Evolutionary conservation across 2,888 invertebrate genomes (phyloP).

Genomic region (Uropetala carovei): DNA sequence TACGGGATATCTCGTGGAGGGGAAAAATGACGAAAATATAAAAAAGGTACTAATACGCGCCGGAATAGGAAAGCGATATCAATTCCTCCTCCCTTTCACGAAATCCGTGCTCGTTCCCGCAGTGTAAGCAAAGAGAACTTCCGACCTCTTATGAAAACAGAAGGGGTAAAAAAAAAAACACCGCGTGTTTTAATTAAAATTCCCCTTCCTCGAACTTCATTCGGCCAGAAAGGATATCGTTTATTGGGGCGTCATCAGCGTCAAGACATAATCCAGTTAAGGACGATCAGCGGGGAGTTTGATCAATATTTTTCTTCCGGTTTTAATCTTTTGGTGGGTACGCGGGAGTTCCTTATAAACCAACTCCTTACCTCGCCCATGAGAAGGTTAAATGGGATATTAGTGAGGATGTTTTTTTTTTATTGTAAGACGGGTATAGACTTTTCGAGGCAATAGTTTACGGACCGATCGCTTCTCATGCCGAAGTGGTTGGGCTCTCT

Average conservation of each 20-base stretch:
- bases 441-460: no score
- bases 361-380: background rate
- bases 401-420: no score
- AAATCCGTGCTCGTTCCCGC: background rate
- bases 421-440: no score
- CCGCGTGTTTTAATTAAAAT: constrained; percentile 18
- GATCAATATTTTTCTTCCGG: constrained; percentile 22
- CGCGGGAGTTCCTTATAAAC: background rate
- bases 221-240: constrained; percentile 21
- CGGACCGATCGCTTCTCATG: no score
- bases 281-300: background rate
- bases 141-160: background rate
- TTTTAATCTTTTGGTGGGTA: background rate
- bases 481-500: no score
- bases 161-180: background rate
- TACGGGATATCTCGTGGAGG: background rate
- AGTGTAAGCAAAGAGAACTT: background rate
- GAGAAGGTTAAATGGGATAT: no score
- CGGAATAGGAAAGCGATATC: background rate
- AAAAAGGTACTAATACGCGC: background rate
- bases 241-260: constrained; percentile 13
- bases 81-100: background rate
- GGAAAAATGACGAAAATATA: background rate
- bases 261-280: constrained; percentile 4
- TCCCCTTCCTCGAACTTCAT: background rate